A percentile compares a stretch with the other conserved stretches of the same genome.
Conservation (phyloP, 2,888 invertebrate species). For the Dynastes grantii region DNA sequence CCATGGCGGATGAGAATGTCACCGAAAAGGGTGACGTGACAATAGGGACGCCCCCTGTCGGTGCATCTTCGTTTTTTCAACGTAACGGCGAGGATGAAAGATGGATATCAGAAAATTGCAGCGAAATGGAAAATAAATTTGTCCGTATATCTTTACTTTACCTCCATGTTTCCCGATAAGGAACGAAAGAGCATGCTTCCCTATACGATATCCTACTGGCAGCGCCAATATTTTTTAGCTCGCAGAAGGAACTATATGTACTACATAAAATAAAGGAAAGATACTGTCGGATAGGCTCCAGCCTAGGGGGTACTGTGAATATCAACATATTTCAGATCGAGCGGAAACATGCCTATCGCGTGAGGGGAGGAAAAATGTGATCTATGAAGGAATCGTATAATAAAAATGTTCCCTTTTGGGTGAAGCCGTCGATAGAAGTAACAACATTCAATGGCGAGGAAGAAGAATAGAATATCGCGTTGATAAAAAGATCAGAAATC, state of each 20-base stretch:
- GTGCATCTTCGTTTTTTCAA: neutral
- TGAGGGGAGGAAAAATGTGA: neutral
- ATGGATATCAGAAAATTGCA: constrained; percentile 37
- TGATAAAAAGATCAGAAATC: too few species aligned
- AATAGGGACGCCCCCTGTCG: constrained; percentile 4
- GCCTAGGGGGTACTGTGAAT: neutral
- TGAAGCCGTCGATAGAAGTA: neutral
- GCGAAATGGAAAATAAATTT: constrained; percentile 35
- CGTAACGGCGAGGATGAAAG: neutral
- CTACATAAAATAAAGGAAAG: constrained; percentile 14
- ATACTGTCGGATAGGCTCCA: neutral
- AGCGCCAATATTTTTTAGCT: neutral
- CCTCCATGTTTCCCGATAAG: neutral
- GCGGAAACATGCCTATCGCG: neutral
- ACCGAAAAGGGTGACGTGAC: neutral
- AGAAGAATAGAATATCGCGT: too few species aligned
- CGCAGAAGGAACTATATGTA: too few species aligned
- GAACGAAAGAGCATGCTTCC: constrained; percentile 1
- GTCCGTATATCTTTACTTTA: constrained; percentile 1
- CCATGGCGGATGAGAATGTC: too few species aligned
- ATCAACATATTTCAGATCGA: constrained; percentile 3
- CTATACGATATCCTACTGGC: neutral
- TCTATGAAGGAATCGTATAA: constrained; percentile 3
- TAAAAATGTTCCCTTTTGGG: constrained; percentile 18
- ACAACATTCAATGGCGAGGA: too few species aligned